phyloP scores from a whole-genome alignment of 2,113 vertebrate species.

The Oriolus oriolus region DNA sequence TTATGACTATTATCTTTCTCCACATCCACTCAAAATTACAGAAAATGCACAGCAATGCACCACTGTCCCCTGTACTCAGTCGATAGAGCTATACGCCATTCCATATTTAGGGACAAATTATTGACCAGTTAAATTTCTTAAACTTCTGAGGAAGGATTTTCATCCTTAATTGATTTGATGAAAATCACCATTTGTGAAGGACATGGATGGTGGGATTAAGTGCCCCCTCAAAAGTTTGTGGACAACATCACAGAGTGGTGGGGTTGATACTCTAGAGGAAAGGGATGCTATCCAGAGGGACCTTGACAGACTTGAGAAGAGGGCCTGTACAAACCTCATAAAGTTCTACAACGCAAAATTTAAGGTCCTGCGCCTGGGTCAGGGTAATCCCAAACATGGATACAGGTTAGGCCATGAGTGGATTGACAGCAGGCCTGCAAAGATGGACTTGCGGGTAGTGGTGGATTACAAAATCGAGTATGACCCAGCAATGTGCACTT shows the following conservation, averaged over 20 bases:
- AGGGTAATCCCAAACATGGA: neutral
- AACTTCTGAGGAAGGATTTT: neutral
- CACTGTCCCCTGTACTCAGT: no score
- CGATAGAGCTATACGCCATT: neutral
- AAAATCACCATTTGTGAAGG: neutral
- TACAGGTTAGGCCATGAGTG: neutral
- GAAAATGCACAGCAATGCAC: neutral
- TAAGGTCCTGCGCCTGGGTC: neutral
- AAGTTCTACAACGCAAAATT: neutral
- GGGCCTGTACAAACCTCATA: neutral
- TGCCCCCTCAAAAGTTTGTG: neutral
- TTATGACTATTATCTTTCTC: neutral
- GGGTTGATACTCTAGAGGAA: neutral
- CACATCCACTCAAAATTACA: neutral
- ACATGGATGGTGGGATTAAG: neutral
- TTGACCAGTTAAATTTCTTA: neutral
- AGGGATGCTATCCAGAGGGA: neutral
- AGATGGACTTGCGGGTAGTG: fast-evolving
- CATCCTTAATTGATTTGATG: neutral
- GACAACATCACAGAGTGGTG: neutral
- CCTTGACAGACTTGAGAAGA: neutral
- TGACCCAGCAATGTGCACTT: fast-evolving
- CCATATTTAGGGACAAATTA: neutral
- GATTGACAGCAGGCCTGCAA: neutral
- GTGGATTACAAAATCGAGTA: neutral